Percentiles rank a stretch among this genome's conserved stretches.
Conservation (phyloP, 1,140 invertebrate species). For the Drosophila ananassae region DNA sequence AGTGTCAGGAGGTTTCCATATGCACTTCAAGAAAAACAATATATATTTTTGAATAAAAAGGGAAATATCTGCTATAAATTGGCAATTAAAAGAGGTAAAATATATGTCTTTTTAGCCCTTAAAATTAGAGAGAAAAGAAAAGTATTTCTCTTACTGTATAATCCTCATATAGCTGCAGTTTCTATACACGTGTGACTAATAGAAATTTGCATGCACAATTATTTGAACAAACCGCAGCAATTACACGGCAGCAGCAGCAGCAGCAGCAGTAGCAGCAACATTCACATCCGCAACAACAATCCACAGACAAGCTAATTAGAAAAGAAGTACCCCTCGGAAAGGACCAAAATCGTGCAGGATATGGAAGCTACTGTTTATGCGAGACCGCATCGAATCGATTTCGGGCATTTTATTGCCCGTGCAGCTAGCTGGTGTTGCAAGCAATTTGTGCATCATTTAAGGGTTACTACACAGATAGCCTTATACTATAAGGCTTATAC, state of each 20-base stretch:
- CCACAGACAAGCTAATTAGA: constrained; percentile 75
- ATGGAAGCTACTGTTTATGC: constrained; percentile 21
- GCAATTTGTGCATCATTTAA: constrained; percentile 73
- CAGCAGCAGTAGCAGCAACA: constrained; percentile 26
- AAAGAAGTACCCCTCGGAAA: constrained; percentile 46
- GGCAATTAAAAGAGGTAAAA: not conserved
- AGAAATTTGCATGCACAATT: constrained; percentile 82
- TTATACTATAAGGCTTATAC: constrained; percentile 6
- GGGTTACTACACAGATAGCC: constrained; percentile 53
- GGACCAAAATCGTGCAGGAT: constrained; percentile 14
- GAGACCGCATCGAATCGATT: constrained; percentile 73
- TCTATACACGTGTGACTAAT: constrained; percentile 61
- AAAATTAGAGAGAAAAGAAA: no score
- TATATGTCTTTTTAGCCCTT: not conserved
- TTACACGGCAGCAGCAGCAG: constrained; percentile 75
- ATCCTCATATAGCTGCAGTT: not conserved
- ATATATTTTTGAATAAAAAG: no score
- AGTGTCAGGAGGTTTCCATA: not conserved
- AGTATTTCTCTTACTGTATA: not conserved
- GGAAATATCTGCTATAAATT: not conserved
- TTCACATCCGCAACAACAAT: constrained; percentile 21
- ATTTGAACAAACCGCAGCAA: constrained; percentile 81
- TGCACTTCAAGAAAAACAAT: constrained; percentile 17
- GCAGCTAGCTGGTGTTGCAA: constrained; percentile 37
- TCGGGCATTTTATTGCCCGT: constrained; percentile 70